phyloP scores from a whole-genome alignment of 2,888 invertebrate genomes.

The Chironomus tentans region DNA sequence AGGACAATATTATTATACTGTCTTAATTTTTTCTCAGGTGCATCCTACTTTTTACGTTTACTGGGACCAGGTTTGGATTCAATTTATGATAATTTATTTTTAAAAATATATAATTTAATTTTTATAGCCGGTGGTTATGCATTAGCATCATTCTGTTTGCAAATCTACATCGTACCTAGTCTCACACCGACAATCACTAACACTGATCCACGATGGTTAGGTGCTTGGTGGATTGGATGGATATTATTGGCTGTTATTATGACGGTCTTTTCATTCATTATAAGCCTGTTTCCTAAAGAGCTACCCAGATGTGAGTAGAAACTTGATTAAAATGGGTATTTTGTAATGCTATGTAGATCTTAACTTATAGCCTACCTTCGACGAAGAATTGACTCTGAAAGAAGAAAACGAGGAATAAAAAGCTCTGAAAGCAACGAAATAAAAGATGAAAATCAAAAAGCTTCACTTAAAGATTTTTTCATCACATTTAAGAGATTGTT shows the following conservation, averaged over 20 bases:
- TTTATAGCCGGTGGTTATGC: constrained; percentile 54
- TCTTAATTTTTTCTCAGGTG: constrained; percentile 41
- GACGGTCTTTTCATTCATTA: constrained; percentile 45
- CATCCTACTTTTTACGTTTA: constrained; percentile 58
- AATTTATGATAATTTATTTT: no score
- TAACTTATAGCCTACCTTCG: constrained; percentile 51
- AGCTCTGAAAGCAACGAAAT: constrained; percentile 32
- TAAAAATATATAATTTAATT: no score
- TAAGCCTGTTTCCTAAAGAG: constrained; percentile 54
- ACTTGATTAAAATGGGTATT: no score
- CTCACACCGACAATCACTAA: constrained; percentile 55
- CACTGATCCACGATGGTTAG: constrained; percentile 66
- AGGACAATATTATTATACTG: no score
- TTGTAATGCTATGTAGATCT: no score
- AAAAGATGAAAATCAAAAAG: constrained; percentile 30
- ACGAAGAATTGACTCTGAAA: constrained; percentile 34
- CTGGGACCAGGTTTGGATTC: constrained; percentile 46
- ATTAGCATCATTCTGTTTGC: constrained; percentile 54
- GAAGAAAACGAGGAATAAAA: constrained; percentile 31
- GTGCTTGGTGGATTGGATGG: constrained; percentile 79
- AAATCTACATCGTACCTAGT: constrained; percentile 55
- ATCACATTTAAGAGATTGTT: constrained; percentile 53
- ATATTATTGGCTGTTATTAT: constrained; percentile 52
- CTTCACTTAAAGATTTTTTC: constrained; percentile 49
- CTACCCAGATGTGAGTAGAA: constrained; percentile 44